Base-by-base conservation (phyloP, 64 coral and sea anemone genomes). In the Montipora sp. region DNA sequence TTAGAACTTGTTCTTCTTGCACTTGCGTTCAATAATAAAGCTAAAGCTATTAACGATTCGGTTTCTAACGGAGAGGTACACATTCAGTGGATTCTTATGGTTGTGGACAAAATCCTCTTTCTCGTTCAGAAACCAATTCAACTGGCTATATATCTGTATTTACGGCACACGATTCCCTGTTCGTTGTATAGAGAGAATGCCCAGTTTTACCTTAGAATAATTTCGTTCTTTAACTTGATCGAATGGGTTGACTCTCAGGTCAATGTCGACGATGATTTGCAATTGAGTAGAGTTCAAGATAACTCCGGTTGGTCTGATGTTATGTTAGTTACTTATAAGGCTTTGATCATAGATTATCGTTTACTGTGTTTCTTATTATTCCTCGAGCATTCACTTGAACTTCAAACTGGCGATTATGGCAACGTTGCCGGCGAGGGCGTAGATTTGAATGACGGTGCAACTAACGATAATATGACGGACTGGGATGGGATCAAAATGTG, bases 281-380 rank as follows among this genome's bases (percentile, higher is more conserved):
- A 2, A 5, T 63, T 76, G 2, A 88, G 70, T 57, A 53, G 53
- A 88, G 48, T 69, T 1, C 24, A 67, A 3, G 14, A 14, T 20
- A 59, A 46, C 13, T 19, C 73, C 70, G 83, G 83, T 24, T 83
- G 46, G 23, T 94, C 94, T 44, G 46, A 67, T 12, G 76, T 91
- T 45, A 23, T 94, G 6, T 74, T 75, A 57, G 87, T 85, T 2
- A 2, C 79, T 5, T 97, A 97, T 71, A 97, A 83, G 18, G 89
- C 92, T 47, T 48, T 97, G 57, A 72, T 94, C 57, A 94, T 97
- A 49, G 95, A 97, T 65, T 97, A 97, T 45, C 83, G 92, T 14
- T 48, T 97, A 1, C 14, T 97, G 7, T 97, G 92, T 51, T 78
- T 70, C 9, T 57, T 97, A 46, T 27, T 94, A 7, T 97, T 97